A percentile compares a stretch with the other conserved stretches of the same genome.
These are phyloP conservation scores for Agelas oroides DNA, from an alignment of 37 sponge, comb jelly and placozoan genomes.

Conservation along the genomic window DNA sequence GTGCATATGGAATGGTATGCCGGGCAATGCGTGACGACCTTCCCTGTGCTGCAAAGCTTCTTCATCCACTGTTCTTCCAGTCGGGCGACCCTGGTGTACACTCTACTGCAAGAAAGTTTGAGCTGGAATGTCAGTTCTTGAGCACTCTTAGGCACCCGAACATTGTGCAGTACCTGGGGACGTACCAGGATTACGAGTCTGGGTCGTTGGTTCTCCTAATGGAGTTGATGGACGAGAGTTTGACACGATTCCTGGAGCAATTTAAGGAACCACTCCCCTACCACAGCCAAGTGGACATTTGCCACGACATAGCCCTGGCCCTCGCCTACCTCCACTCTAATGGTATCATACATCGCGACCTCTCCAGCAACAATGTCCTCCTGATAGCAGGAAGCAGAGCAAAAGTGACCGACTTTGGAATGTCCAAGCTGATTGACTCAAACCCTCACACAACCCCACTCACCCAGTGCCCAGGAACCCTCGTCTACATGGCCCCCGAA, in stretches of 20 bases:
- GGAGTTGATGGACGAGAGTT: slow-evolving; percentile 61
- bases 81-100: too few relatives aligned
- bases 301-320: slow-evolving; percentile 40
- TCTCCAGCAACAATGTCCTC: slow-evolving; percentile 62
- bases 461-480: slow-evolving; percentile 24
- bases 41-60: too few relatives aligned
- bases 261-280: slow-evolving; percentile 5
- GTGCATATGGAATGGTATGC: too few relatives aligned
- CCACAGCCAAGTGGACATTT: slow-evolving; percentile 20
- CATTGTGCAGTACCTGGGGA: slow-evolving; percentile 13
- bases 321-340: slow-evolving; percentile 39
- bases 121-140: slow-evolving; percentile 3
- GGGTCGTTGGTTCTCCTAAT: slow-evolving; percentile 2
- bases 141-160: slow-evolving; percentile 6
- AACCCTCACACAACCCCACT: not conserved
- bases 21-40: too few relatives aligned
- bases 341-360: slow-evolving; percentile 40
- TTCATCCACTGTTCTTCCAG: too few relatives aligned
- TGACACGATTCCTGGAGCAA: slow-evolving; percentile 29
- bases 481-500: slow-evolving; percentile 48
- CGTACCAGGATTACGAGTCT: not conserved
- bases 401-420: slow-evolving; percentile 57
- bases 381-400: slow-evolving; percentile 15
- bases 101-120: not conserved
- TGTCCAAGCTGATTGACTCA: slow-evolving; percentile 2